These are phyloP conservation scores for Pentalonia nigronervosa DNA, from an alignment of 1,140 invertebrate genomes.

Conservation along the genomic window DNA sequence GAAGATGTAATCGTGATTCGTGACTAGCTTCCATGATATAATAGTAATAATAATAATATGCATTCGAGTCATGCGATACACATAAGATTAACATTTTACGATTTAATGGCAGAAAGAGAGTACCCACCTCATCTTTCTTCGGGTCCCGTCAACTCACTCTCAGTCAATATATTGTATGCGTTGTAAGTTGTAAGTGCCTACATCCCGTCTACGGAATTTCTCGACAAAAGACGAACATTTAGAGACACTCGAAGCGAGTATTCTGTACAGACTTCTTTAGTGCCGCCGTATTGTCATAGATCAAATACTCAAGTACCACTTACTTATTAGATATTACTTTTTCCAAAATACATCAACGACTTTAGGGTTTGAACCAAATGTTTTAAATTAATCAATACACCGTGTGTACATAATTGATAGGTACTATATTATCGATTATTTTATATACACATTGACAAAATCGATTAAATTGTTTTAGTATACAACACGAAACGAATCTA, in stretches of 20 bases:
- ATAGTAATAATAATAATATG: slow-evolving; percentile 12
- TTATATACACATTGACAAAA: not conserved
- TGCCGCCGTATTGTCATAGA: not conserved
- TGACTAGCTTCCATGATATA: not conserved
- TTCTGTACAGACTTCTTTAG: not conserved
- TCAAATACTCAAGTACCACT: not conserved
- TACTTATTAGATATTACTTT: not conserved
- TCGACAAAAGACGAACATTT: not conserved
- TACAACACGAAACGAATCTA: not conserved
- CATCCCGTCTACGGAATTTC: not conserved
- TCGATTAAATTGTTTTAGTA: not conserved
- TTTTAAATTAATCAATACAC: not conserved
- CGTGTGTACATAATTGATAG: too few relatives aligned
- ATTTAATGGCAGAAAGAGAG: slow-evolving; percentile 20
- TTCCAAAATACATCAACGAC: not conserved
- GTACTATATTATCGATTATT: too few relatives aligned
- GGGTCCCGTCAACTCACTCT: not conserved
- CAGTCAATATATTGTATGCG: not conserved
- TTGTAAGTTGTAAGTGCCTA: not conserved
- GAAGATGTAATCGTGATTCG: not conserved
- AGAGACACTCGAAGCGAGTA: not conserved
- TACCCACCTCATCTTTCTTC: not conserved
- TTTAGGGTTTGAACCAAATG: not conserved
- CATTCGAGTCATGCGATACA: slow-evolving; percentile 14
- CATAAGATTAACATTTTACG: slow-evolving; percentile 33